Conservation (phyloP, 2,888 invertebrate species). For the Zygothrica quintamaculata region DNA sequence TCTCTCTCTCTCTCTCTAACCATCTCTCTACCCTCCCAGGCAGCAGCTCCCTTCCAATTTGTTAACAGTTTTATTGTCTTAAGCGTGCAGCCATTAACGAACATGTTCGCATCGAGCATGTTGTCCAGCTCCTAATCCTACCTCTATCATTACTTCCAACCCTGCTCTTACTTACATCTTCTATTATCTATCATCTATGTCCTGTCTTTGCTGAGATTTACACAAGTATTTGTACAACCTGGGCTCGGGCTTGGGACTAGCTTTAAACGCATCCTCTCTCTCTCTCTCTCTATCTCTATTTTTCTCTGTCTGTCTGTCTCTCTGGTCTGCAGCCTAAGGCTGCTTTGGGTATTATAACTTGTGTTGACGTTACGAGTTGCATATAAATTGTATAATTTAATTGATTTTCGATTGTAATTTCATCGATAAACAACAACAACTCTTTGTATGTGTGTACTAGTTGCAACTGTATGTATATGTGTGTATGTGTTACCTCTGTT, state of each 20-base stretch:
- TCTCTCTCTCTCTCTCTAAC: slow-evolving; percentile 1
- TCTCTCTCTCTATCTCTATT: slow-evolving; percentile 42
- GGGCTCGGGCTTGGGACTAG: slow-evolving; percentile 74
- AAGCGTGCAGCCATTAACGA: no score
- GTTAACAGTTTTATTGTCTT: no score
- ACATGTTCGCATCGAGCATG: no score
- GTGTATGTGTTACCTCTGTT: slow-evolving; percentile 12
- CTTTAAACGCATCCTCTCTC: slow-evolving; percentile 62
- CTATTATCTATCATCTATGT: neutral
- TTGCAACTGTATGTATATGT: slow-evolving; percentile 31
- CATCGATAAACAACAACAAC: neutral
- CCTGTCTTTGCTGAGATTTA: slow-evolving; percentile 12
- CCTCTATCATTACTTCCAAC: neutral
- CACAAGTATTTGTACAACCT: slow-evolving; percentile 51
- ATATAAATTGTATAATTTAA: slow-evolving; percentile 15
- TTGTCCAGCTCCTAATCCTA: no score
- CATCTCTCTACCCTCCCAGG: no score
- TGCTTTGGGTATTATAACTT: slow-evolving; percentile 23
- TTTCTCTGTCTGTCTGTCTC: no score
- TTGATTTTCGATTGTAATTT: slow-evolving; percentile 24
- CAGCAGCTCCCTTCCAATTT: no score
- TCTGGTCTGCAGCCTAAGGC: slow-evolving; percentile 16
- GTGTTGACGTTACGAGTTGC: slow-evolving; percentile 51
- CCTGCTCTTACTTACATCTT: neutral
- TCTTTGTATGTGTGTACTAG: slow-evolving; percentile 1